These are phyloP conservation scores for Sericinus montela DNA, from an alignment of 2,888 invertebrate species.

Conservation along the genomic window DNA sequence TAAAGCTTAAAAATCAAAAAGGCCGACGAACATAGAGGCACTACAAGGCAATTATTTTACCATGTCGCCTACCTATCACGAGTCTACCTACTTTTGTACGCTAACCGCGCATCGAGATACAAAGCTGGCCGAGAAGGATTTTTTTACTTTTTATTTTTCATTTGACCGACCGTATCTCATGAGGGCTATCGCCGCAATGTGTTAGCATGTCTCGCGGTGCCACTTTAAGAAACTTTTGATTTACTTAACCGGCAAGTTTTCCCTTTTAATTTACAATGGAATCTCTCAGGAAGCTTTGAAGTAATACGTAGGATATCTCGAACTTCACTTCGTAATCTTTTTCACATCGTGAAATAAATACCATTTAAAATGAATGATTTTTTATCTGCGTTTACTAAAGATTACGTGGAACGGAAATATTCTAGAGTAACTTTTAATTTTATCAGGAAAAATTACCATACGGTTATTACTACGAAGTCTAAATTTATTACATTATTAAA, in stretches of 20 bases:
- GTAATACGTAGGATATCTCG: constrained; percentile 8
- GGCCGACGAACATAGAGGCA: constrained; percentile 19
- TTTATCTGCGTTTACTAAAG: too few relatives aligned
- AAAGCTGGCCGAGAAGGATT: constrained; percentile 33
- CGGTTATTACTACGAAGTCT: too few relatives aligned
- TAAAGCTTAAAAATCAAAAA: constrained; percentile 18
- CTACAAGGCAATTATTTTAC: constrained; percentile 44
- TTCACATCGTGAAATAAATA: background rate
- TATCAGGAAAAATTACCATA: too few relatives aligned
- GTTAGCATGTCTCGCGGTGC: constrained; percentile 50
- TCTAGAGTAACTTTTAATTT: too few relatives aligned
- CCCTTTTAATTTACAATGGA: constrained; percentile 30
- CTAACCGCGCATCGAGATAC: constrained; percentile 41
- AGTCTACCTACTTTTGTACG: constrained; percentile 45
- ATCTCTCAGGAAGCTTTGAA: constrained; percentile 20
- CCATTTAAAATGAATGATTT: too few relatives aligned
- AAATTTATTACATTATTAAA: too few relatives aligned
- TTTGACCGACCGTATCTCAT: constrained; percentile 34
- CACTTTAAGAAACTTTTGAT: constrained; percentile 56
- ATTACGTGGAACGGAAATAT: too few relatives aligned
- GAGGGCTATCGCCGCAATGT: constrained; percentile 49
- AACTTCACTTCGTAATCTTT: constrained; percentile 11
- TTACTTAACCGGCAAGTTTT: constrained; percentile 37
- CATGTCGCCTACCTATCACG: constrained; percentile 51
- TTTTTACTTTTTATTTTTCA: constrained; percentile 28